These are phyloP conservation scores for Anorthoa munda DNA, from an alignment of 2,888 invertebrate species.

Conservation along the genomic window DNA sequence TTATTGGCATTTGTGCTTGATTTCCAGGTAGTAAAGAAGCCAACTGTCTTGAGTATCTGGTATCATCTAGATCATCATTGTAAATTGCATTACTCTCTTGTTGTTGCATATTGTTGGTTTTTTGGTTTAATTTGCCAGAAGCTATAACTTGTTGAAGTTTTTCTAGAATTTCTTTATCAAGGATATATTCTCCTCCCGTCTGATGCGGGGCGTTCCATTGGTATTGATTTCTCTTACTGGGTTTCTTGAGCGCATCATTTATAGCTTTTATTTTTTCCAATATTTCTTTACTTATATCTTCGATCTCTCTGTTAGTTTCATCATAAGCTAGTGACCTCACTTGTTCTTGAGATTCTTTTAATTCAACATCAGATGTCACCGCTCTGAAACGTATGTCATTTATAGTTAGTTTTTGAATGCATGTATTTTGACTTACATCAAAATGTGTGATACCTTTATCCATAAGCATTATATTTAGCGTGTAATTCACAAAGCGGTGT, in stretches of 20 bases:
- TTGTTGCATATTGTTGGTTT: slow-evolving; percentile 65
- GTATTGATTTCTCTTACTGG: slow-evolving; percentile 74
- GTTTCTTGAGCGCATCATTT: slow-evolving; percentile 86
- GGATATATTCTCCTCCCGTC: slow-evolving; percentile 73
- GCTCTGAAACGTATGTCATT: slow-evolving; percentile 75
- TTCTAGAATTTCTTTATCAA: slow-evolving; percentile 82
- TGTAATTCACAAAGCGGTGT: slow-evolving; percentile 72
- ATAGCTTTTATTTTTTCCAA: slow-evolving; percentile 90
- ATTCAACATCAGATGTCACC: slow-evolving; percentile 58
- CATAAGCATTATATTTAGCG: slow-evolving; percentile 71
- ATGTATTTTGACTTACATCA: slow-evolving; percentile 13
- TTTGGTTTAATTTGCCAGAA: slow-evolving; percentile 78
- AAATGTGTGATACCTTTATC: slow-evolving; percentile 59
- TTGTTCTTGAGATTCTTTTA: slow-evolving; percentile 58
- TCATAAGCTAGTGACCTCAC: slow-evolving; percentile 76
- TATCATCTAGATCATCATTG: slow-evolving; percentile 54
- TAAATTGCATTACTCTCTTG: slow-evolving; percentile 69
- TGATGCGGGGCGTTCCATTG: slow-evolving; percentile 77
- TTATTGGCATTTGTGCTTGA: slow-evolving; percentile 59
- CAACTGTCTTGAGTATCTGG: slow-evolving; percentile 71
- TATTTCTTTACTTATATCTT: slow-evolving; percentile 83
- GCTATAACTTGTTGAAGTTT: slow-evolving; percentile 85
- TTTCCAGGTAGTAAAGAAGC: slow-evolving; percentile 59
- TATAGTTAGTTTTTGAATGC: slow-evolving; percentile 26
- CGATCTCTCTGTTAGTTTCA: slow-evolving; percentile 68